Evolutionary conservation across 2,888 invertebrate species (phyloP).

Genomic region (Napeogenes sylphis): DNA sequence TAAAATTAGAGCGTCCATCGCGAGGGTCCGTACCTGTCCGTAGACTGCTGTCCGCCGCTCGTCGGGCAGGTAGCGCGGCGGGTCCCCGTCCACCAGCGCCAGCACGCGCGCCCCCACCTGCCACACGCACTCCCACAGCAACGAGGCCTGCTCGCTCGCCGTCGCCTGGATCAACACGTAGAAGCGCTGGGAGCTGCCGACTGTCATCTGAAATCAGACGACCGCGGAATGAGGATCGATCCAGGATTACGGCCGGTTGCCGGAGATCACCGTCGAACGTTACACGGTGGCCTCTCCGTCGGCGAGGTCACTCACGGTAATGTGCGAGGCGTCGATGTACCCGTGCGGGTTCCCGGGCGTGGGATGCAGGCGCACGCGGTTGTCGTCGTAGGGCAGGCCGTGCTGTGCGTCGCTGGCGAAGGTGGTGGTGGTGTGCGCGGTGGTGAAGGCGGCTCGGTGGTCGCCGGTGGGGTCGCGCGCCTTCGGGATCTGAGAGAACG

Average conservation of each 20-base stretch:
- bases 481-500: slow-evolving; percentile 90
- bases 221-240: no score
- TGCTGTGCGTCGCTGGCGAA: slow-evolving; percentile 39
- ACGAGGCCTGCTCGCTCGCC: slow-evolving; percentile 47
- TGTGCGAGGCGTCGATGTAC: slow-evolving; percentile 95
- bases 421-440: slow-evolving; percentile 76
- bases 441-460: slow-evolving; percentile 81
- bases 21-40: slow-evolving; percentile 76
- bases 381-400: slow-evolving; percentile 94
- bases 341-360: slow-evolving; percentile 89
- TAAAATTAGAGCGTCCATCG: neutral
- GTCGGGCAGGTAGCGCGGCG: slow-evolving; percentile 79
- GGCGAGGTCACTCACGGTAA: slow-evolving; percentile 79
- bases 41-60: slow-evolving; percentile 64
- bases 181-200: slow-evolving; percentile 89
- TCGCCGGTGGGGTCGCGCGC: slow-evolving; percentile 79
- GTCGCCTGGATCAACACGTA: slow-evolving; percentile 78
- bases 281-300: no score
- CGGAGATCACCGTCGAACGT: no score
- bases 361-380: slow-evolving; percentile 89
- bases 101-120: slow-evolving; percentile 90
- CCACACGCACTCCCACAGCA: slow-evolving; percentile 95
- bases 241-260: no score
- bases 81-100: slow-evolving; percentile 83
- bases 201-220: slow-evolving; percentile 80